These are phyloP conservation scores for Cryptocheilus praepositus DNA, from an alignment of 2,888 invertebrate genomes.

Conservation along the genomic window DNA sequence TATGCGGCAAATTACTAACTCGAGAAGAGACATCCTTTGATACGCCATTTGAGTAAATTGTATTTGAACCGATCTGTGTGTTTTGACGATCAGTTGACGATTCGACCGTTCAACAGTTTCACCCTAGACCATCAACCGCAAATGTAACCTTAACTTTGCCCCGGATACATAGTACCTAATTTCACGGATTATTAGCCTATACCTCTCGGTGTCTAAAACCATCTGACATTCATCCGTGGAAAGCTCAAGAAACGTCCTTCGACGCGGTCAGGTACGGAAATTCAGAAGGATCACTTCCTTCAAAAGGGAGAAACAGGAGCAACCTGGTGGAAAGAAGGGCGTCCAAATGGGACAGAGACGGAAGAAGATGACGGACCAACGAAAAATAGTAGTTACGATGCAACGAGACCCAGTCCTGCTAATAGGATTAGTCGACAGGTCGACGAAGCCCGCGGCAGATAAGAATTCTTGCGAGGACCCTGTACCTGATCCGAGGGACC, in stretches of 20 bases:
- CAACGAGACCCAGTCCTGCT: slow-evolving; percentile 53
- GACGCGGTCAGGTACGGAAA: slow-evolving; percentile 23
- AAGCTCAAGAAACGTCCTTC: not conserved
- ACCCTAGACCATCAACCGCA: too few species aligned
- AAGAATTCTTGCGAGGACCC: slow-evolving; percentile 49
- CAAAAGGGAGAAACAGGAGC: slow-evolving; percentile 10
- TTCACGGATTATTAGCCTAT: slow-evolving; percentile 22
- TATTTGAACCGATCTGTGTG: not conserved
- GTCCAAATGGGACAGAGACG: slow-evolving; percentile 18
- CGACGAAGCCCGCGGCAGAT: slow-evolving; percentile 53
- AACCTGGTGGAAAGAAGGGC: slow-evolving; percentile 11
- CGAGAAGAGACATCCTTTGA: slow-evolving; percentile 11
- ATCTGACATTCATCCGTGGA: slow-evolving; percentile 7
- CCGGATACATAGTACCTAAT: slow-evolving; percentile 2
- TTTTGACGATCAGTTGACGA: slow-evolving; percentile 1
- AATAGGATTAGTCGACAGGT: slow-evolving; percentile 68
- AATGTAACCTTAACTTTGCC: not conserved
- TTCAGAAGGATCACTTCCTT: slow-evolving; percentile 28
- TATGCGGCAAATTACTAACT: slow-evolving; percentile 43
- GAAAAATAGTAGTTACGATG: slow-evolving; percentile 47
- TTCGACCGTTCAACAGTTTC: too few species aligned
- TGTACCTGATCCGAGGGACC: slow-evolving; percentile 48
- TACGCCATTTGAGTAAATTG: slow-evolving; percentile 6
- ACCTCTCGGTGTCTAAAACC: slow-evolving; percentile 6
- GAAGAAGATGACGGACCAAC: slow-evolving; percentile 3